Percentiles rank a stretch among this genome's conserved stretches.
Conservation (phyloP, 2,113 vertebrate genomes). For the Alethe diademata region DNA sequence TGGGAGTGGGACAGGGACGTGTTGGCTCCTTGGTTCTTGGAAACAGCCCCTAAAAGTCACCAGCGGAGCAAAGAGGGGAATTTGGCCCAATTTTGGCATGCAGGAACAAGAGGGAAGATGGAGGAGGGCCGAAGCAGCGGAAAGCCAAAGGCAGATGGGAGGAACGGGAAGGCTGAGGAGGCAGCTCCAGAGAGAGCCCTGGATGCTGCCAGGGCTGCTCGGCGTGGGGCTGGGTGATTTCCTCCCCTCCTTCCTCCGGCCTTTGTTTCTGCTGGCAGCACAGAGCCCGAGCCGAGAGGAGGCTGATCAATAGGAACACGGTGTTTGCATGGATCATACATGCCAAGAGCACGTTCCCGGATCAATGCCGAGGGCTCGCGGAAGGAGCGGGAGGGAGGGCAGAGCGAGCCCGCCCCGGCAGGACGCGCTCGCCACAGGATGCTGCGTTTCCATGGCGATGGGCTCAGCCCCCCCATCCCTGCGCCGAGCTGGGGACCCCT, state of each 20-base stretch:
- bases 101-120: not conserved
- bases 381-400: conserved; percentile 14
- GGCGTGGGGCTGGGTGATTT: not conserved
- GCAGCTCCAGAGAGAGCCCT: not conserved
- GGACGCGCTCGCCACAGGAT: conserved; percentile 23
- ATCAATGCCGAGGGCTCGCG: conserved; percentile 68
- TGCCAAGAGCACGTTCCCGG: conserved; percentile 69
- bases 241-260: conserved; percentile 35
- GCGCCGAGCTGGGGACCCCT: not conserved
- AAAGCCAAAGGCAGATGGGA: not conserved
- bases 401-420: not conserved
- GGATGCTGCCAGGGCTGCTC: not conserved
- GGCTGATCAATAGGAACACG: conserved; percentile 71
- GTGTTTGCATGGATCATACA: conserved; percentile 75
- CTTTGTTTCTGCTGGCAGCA: conserved; percentile 57
- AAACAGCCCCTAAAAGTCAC: not conserved
- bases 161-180: not conserved
- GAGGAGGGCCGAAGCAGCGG: not conserved
- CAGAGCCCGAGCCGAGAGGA: conserved; percentile 35
- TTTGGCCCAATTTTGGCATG: fast-evolving
- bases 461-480: not conserved
- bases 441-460: conserved; percentile 51
- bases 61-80: fast-evolving
- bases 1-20: fast-evolving
- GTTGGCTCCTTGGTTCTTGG: not conserved